Evolutionary conservation across 1,140 invertebrate species (phyloP), one percentile per base, ranked within the genome.

Genomic region (Zaprionus lachaisei): DNA sequence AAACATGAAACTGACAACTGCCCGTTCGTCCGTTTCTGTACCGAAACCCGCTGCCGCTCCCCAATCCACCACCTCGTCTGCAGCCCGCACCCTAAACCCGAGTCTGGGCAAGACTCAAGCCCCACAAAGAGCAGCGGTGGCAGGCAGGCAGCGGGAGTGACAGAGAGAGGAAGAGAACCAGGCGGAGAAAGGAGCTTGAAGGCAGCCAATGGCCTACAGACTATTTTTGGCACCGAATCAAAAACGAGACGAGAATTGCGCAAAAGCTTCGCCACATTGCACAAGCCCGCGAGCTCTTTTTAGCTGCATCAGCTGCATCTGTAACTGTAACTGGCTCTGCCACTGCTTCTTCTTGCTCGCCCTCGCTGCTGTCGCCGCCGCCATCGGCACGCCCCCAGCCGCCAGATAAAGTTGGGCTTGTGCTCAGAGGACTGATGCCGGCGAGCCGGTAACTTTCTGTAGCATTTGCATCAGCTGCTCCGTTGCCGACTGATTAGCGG

Each of bases 391-490:
- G 26, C 54, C 22, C 14, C 38, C 66, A 69, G 28, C 56, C 28
- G 55, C 56, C 65, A 66, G 64, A 38, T 20, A 54, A 41, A 38
- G 72, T 61, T 75, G 67, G 67, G 49, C 49, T 54, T 38, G 51
- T 20, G 72, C 77, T 85, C 89, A 90, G 60, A 91, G 87, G 54
- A 89, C 83, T 24, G 87, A 75, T 55, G 84, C 85, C 38, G 90
- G 72, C 38, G 84, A 87, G 71, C 91, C 87, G 51, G 91, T 92
- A 56, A 92, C 91, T 76, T 92, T 92, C 26, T 92, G 91, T 38
- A 92, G 80, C 91, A 92, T 92, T 77, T 92, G 91, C 87, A 92
- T 91, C 31, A 92, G 79, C 58, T 92, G 91, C 72, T 92, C 91
- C 80, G 91, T 92, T 57, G 91, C 91, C 68, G 91, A 92, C 64